These are phyloP conservation scores for Ceramica pisi DNA, from an alignment of 2,888 invertebrate genomes.

Conservation along the genomic window DNA sequence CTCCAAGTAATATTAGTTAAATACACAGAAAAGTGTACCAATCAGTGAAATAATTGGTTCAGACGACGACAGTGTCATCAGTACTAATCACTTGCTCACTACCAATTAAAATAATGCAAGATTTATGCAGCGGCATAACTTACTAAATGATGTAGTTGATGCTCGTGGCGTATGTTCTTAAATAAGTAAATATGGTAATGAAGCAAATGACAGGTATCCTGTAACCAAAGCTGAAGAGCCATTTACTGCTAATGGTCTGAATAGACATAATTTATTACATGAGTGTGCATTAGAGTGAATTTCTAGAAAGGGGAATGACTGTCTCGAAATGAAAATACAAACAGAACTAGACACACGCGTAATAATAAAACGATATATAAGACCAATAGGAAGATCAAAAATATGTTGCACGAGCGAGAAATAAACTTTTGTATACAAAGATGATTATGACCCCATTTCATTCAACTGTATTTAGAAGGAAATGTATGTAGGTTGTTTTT, in stretches of 20 bases:
- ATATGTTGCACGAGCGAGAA: slow-evolving; percentile 15
- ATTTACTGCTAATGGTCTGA: not conserved
- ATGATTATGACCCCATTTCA: slow-evolving; percentile 22
- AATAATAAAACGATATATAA: not conserved
- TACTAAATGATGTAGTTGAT: slow-evolving; percentile 28
- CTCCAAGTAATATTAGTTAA: slow-evolving; percentile 25
- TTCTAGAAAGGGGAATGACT: not conserved
- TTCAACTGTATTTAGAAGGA: slow-evolving; percentile 20
- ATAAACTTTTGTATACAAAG: slow-evolving; percentile 20
- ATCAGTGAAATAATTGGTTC: slow-evolving; percentile 54
- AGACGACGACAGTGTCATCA: slow-evolving; percentile 31
- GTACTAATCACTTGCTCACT: slow-evolving; percentile 48
- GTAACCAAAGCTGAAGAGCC: not conserved
- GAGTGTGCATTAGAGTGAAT: not conserved
- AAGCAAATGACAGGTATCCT: slow-evolving; percentile 15
- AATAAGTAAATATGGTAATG: slow-evolving; percentile 5
- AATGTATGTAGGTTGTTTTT: slow-evolving; percentile 30
- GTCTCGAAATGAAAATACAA: not conserved
- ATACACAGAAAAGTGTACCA: slow-evolving; percentile 53
- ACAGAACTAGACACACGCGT: not conserved
- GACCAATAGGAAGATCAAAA: slow-evolving; percentile 6
- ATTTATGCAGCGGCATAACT: slow-evolving; percentile 48
- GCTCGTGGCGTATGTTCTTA: not conserved
- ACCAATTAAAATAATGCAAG: slow-evolving; percentile 56
- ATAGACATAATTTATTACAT: not conserved